Evolutionary conservation across 1,140 invertebrate genomes (phyloP), one percentile per base, ranked within the genome.

Genomic region (Eriosoma lanigerum): DNA sequence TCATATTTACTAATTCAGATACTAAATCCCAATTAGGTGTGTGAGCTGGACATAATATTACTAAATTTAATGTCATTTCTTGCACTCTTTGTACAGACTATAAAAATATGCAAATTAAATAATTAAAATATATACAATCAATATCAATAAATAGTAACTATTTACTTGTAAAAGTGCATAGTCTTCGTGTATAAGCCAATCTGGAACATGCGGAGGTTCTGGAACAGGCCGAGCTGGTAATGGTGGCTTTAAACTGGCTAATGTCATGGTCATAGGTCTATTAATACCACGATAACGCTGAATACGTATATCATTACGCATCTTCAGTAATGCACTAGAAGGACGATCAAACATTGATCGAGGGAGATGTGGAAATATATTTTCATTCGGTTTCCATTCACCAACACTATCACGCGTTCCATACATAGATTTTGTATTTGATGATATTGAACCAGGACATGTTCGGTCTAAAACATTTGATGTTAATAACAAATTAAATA

Each of bases 11-110:
- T 82, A 94, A 89, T 84, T 98, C 96, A n/a, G 95, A 90, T 0
- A 95, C 93, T 82, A 98, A 88, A 85, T 98, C 96, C 96, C 96
- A 98, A 87, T 98, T 98, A 4, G 94, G 92, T 10, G 91, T 93
- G 83, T 96, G 95, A 1, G 92, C 94, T 0, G 94, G 93, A 17
- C 91, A 92, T 0, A 93, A 84, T 0, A 94, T 89, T 80, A 92
- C 88, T 21, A 96, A 87, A 86, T 93, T 95, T 29, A 95, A 84
- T 1, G 93, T 93, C 60, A 96, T 84, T 48, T 94, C 92, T 87
- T 96, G 93, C 78, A 95, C 89, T 52, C 90, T 89, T 83, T 94
- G 92, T 9, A 98, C 89, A 1, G 94, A 92, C 88, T 96, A 89
- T 29, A 17, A 21, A 24, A 17, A 9, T 56, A 48, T 75, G 19